Evolutionary conservation across 1,140 invertebrate genomes (phyloP), one percentile per base, ranked within the genome.

Genomic region (Bradynema listronoti): DNA sequence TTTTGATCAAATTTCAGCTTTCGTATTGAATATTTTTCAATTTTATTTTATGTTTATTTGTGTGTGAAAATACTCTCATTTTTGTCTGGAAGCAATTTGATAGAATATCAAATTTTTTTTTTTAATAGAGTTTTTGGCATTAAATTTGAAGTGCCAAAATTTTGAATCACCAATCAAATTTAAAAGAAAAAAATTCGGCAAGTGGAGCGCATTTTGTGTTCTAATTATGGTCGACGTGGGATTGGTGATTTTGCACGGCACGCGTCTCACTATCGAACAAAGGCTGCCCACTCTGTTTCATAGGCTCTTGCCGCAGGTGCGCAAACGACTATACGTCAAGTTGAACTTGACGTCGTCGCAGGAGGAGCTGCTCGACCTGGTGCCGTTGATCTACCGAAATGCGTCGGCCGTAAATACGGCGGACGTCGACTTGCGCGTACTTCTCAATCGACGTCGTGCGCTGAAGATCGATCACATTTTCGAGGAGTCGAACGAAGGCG

Each of bases 281-380:
- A 51, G 49, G 33, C 19, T 66, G 56, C 32, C 24, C 11, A 30
- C 46, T 19, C 45, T 69, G 11, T 33, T 69, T 19, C 22, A 36
- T 16, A 16, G 25, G 6, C 52, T 47, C 16, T 34, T 55, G 1
- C 29, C 58, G n/a, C 39, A 58, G 42, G 70, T 69, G 24, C 27
- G 33, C 9, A 83, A 84, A 56, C 85, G 83, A 9, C 66, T 88
- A 1, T 88, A 87, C 69, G 84, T 88, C 25, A 85, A 86, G 68
- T 80, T 86, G 50, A 80, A 85, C 56, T 83, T 85, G 1, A 77
- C 42, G 77, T 73, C 81, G 56, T 79, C 78, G 56, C 78, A 79
- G 58, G 74, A 36, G 78, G 78, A 55, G 47, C 68, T 65, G 65
- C 73, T 63, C 55, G 75, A 45, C 58, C 16, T 80, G 16, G 53